Conservation (phyloP, 2,113 vertebrate genomes). For the Procavia capensis region DNA sequence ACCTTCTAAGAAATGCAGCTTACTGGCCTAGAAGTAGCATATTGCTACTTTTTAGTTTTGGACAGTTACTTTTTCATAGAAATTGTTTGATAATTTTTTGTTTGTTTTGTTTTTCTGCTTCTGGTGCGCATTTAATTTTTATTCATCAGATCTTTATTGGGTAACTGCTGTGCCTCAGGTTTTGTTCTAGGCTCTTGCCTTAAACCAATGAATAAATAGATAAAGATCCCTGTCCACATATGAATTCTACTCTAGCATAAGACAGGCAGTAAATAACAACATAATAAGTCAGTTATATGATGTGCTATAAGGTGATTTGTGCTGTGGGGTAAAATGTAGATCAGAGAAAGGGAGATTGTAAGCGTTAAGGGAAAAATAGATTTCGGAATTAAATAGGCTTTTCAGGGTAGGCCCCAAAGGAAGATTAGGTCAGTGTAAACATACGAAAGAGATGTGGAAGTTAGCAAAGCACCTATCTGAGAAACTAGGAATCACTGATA, state of each 20-base stretch:
- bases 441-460: background rate
- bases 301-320: background rate
- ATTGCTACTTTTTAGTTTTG: no score
- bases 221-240: background rate
- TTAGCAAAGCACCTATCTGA: background rate
- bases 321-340: background rate
- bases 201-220: conserved; percentile 25
- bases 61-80: background rate
- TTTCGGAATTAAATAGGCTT: conserved; percentile 14
- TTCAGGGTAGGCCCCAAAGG: background rate
- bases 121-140: conserved; percentile 43
- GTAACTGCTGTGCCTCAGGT: background rate
- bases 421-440: background rate
- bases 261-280: background rate
- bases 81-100: background rate
- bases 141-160: conserved; percentile 9
- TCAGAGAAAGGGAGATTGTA: background rate
- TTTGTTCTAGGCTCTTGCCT: conserved; percentile 17
- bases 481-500: background rate
- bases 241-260: conserved; percentile 12
- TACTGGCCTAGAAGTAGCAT: conserved; percentile 20
- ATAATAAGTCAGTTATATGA: background rate
- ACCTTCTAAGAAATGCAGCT: background rate
- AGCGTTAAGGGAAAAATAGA: background rate
- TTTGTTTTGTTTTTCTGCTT: background rate